Conservation (phyloP, 1,140 invertebrate species). For the Nylanderia fulva region DNA sequence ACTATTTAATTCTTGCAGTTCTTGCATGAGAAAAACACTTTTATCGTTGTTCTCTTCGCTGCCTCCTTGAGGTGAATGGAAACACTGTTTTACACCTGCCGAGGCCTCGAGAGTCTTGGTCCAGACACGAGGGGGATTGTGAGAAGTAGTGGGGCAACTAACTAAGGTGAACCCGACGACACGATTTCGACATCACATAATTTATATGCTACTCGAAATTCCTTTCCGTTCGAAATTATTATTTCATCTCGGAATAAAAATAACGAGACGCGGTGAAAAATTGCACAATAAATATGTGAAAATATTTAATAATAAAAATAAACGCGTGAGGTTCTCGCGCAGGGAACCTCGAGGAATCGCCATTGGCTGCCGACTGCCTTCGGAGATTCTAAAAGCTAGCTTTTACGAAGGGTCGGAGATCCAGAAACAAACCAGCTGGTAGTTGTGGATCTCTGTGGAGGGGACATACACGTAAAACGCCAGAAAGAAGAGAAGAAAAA, state of each 20-base stretch:
- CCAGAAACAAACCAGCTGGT: constrained; percentile 67
- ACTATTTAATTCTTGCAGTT: not conserved
- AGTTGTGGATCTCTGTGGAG: not conserved
- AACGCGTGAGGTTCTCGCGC: not conserved
- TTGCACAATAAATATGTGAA: not conserved
- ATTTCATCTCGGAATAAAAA: no score
- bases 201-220: not conserved
- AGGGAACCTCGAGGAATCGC: constrained; percentile 12
- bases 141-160: constrained; percentile 57
- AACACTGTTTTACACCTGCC: constrained; percentile 70
- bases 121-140: constrained; percentile 46
- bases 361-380: constrained; percentile 49
- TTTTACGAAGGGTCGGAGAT: constrained; percentile 53
- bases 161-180: constrained; percentile 17
- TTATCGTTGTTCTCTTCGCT: constrained; percentile 1
- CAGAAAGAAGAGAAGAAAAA: constrained; percentile 41
- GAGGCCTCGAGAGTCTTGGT: constrained; percentile 45
- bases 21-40: not conserved
- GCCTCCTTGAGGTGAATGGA: constrained; percentile 67
- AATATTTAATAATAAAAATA: not conserved
- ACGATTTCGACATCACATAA: not conserved
- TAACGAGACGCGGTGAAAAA: no score
- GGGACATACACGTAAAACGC: not conserved
- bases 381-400: constrained; percentile 44
- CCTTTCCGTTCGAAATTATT: no score